A percentile compares a stretch with the other conserved stretches of the same genome.
phyloP scores from a whole-genome alignment of 2,113 vertebrate species.

The Cheilinus undulatus region DNA sequence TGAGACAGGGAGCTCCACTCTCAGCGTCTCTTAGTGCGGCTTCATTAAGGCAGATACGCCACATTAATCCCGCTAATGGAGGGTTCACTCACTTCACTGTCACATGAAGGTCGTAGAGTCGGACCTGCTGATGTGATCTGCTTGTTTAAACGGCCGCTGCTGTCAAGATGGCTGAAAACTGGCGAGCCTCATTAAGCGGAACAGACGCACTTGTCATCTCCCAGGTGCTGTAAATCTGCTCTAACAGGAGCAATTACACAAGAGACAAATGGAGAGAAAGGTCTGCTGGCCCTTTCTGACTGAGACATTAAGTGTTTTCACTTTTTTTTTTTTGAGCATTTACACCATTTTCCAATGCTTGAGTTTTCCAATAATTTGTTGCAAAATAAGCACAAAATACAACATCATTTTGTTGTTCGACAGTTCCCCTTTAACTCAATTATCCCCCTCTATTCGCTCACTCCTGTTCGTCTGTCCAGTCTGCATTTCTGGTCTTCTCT shows the following conservation, averaged over 20 bases:
- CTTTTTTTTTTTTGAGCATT: neutral
- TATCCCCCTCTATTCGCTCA: neutral
- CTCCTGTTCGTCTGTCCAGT: neutral
- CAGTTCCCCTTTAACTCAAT: neutral
- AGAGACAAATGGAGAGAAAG: neutral
- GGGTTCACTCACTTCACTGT: constrained; percentile 31
- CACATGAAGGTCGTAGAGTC: constrained; percentile 50
- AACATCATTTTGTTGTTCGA: neutral
- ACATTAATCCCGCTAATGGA: constrained; percentile 70
- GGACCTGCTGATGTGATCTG: constrained; percentile 18
- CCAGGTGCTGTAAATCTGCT: constrained; percentile 22
- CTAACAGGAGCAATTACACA: constrained; percentile 1
- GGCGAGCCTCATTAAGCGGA: constrained; percentile 45
- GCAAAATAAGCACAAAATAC: neutral
- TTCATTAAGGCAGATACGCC: constrained; percentile 58
- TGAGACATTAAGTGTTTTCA: constrained; percentile 10
- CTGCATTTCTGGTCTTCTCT: neutral
- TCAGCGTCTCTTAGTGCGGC: constrained; percentile 43
- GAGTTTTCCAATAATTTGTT: constrained; percentile 1
- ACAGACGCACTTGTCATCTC: constrained; percentile 26
- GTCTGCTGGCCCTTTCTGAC: constrained; percentile 4
- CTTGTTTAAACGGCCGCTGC: constrained; percentile 34
- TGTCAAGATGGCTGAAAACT: constrained; percentile 32
- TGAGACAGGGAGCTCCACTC: constrained; percentile 42
- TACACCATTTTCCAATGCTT: neutral